Evolutionary conservation across 2,113 vertebrate species (phyloP).

Genomic region (Poeciliopsis turrubarensis): DNA sequence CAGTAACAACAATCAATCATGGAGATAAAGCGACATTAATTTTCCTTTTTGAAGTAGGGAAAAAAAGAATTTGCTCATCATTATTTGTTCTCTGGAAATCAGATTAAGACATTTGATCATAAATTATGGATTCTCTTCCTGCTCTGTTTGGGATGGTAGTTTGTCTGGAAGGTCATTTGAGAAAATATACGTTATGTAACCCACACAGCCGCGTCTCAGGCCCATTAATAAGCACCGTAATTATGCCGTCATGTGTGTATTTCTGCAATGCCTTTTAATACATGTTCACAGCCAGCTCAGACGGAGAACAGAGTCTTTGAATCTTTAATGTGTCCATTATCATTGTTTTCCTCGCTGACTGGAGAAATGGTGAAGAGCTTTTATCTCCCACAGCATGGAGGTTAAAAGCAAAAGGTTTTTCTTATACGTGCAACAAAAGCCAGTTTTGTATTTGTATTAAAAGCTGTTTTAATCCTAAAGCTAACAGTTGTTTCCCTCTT

Average conservation of each 20-base stretch:
- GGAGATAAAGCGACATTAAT: background rate
- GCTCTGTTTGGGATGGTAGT: background rate
- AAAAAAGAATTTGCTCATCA: background rate
- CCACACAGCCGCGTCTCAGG: background rate
- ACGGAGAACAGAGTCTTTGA: background rate
- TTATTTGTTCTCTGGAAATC: background rate
- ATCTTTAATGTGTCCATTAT: background rate
- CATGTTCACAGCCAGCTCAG: background rate
- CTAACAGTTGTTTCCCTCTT: slow-evolving; percentile 2
- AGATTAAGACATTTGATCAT: background rate
- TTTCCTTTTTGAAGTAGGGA: too few relatives aligned
- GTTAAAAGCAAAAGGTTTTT: background rate
- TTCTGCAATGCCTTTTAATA: background rate
- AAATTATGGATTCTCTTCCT: background rate
- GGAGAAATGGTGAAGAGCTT: background rate
- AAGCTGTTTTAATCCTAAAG: background rate
- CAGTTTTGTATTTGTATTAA: background rate
- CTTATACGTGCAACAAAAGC: too few relatives aligned
- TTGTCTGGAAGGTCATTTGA: background rate
- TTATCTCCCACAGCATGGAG: background rate
- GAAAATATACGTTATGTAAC: slow-evolving; percentile 13
- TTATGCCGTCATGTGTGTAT: background rate
- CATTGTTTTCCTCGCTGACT: background rate
- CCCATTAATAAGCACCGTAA: background rate
- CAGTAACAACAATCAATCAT: background rate